Conservation (phyloP, 2,888 invertebrate genomes). For the Augiades crinisus region DNA sequence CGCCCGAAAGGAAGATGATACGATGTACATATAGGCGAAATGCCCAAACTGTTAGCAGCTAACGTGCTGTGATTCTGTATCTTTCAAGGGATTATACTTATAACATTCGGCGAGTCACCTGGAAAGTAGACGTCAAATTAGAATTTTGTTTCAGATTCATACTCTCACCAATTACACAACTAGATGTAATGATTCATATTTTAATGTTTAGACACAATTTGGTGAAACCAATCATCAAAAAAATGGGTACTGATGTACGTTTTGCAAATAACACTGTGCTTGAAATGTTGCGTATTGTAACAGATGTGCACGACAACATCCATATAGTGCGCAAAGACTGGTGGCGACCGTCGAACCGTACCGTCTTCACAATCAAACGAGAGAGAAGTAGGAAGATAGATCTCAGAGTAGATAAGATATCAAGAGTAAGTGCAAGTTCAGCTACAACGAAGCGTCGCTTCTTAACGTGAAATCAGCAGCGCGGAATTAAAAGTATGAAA, state of each 20-base stretch:
- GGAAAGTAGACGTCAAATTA: constrained; percentile 80
- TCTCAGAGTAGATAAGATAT: background rate
- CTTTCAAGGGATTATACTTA: constrained; percentile 73
- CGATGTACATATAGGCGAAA: constrained; percentile 41
- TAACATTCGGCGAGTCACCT: constrained; percentile 78
- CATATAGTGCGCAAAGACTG: constrained; percentile 47
- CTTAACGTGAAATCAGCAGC: constrained; percentile 17
- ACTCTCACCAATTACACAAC: constrained; percentile 66
- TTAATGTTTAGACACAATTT: constrained; percentile 62
- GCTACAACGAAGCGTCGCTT: constrained; percentile 17
- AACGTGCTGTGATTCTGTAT: constrained; percentile 72
- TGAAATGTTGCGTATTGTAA: constrained; percentile 43
- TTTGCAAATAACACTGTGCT: constrained; percentile 51
- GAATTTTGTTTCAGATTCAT: constrained; percentile 74
- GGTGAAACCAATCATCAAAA: constrained; percentile 58
- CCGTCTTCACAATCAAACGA: background rate
- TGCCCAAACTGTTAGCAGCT: constrained; percentile 59
- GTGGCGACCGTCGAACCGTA: constrained; percentile 34
- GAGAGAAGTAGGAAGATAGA: background rate
- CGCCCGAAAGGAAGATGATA: constrained; percentile 5
- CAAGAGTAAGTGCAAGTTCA: constrained; percentile 8
- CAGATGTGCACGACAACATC: constrained; percentile 62
- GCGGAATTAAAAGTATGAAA: constrained; percentile 19
- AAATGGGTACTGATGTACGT: constrained; percentile 32
- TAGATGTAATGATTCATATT: constrained; percentile 38